Evolutionary conservation across 2,797 vertebrate genomes (phyloP).

Genomic region (Thripadectes ignobilis): DNA sequence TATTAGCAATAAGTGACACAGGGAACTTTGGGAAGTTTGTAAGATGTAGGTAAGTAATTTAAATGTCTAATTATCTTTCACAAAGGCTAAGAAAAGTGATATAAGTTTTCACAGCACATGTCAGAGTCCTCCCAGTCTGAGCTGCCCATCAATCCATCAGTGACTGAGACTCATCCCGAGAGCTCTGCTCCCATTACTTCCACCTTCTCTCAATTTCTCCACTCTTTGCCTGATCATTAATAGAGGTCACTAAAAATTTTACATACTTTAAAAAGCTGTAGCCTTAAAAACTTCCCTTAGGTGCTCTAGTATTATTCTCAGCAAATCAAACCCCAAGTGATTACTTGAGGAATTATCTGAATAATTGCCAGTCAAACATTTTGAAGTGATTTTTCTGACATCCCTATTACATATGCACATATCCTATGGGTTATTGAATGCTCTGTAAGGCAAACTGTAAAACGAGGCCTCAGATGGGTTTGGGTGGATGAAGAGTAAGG

Average conservation of each 20-base stretch:
- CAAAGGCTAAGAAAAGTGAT: conserved; percentile 78
- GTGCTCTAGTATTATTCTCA: not conserved
- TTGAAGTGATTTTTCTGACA: not conserved
- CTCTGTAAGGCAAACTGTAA: not conserved
- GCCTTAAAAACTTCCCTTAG: not conserved
- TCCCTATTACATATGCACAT: not conserved
- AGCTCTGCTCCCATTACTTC: conserved; percentile 40
- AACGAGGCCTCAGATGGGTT: not conserved
- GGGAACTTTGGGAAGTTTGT: not conserved
- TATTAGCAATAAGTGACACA: conserved; percentile 5
- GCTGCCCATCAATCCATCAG: conserved; percentile 68
- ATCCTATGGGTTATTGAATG: not conserved
- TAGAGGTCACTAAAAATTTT: conserved; percentile 24
- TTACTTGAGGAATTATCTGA: conserved; percentile 20
- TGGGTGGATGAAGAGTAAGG: conserved; percentile 35
- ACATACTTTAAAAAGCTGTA: not conserved
- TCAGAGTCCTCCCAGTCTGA: conserved; percentile 71
- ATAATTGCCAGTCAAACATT: conserved; percentile 14
- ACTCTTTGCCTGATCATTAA: conserved; percentile 15
- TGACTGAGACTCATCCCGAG: conserved; percentile 76
- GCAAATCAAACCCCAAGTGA: not conserved
- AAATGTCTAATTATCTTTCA: conserved; percentile 82
- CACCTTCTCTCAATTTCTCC: not conserved
- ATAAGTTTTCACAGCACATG: conserved; percentile 72
- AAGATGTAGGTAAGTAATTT: conserved; percentile 67